A percentile compares a stretch with the other conserved stretches of the same genome.
These are phyloP conservation scores for Antennarius maculatus DNA, from an alignment of 2,797 vertebrate species.

Conservation along the genomic window DNA sequence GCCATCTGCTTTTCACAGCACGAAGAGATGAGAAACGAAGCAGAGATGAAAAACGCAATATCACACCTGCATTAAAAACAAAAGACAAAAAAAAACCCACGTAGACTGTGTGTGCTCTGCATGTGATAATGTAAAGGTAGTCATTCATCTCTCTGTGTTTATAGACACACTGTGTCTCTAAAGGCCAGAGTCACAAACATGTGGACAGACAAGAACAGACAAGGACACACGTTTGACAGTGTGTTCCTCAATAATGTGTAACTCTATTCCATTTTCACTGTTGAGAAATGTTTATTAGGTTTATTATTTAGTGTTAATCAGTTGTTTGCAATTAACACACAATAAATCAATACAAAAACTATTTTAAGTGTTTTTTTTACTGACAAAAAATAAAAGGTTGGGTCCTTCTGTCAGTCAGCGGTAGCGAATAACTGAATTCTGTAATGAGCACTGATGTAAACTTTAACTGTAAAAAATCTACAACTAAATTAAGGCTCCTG, in stretches of 20 bases:
- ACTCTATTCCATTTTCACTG: conserved; percentile 20
- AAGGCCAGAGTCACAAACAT: not conserved
- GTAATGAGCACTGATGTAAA: no score
- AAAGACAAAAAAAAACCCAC: conserved; percentile 56
- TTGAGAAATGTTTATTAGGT: not conserved
- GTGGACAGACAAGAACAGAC: conserved; percentile 24
- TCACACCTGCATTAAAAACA: conserved; percentile 63
- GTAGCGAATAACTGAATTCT: no score
- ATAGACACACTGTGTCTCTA: not conserved
- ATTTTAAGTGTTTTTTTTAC: no score
- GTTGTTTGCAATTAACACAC: no score
- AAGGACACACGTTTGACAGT: conserved; percentile 25
- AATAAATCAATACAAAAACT: no score
- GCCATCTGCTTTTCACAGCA: conserved; percentile 75
- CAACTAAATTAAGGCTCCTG: no score
- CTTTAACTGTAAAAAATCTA: no score
- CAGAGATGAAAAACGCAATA: conserved; percentile 59
- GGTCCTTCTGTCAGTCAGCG: no score
- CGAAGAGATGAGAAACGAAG: conserved; percentile 50
- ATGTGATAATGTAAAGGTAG: conserved; percentile 43
- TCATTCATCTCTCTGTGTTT: conserved; percentile 39
- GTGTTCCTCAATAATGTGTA: conserved; percentile 23
- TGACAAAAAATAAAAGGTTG: no score
- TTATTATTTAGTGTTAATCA: no score
- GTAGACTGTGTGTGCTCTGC: conserved; percentile 56